Percentiles rank a stretch among this genome's conserved stretches.
Evolutionary conservation across 2,888 invertebrate species (phyloP).

Genomic region (Latrodectus elegans): DNA sequence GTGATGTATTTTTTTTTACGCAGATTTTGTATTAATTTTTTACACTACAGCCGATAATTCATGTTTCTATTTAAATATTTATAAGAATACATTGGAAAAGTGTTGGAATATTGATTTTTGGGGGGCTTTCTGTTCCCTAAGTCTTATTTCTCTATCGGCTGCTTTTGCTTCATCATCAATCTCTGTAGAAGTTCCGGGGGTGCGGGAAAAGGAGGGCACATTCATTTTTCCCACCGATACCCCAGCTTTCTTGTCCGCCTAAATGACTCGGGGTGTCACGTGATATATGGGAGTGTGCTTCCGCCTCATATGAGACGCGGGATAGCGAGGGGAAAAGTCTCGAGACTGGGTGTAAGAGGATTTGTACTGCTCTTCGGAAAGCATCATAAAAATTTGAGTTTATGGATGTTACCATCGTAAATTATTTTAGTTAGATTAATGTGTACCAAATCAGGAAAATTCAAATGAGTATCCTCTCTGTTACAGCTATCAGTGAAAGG

Average conservation of each 20-base stretch:
- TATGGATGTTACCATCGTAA: neutral
- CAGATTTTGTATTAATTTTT: too few relatives aligned
- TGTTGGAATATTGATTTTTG: slow-evolving; percentile 30
- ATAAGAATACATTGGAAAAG: slow-evolving; percentile 18
- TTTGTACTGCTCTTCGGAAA: neutral
- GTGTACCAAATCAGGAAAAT: neutral
- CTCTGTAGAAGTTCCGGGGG: slow-evolving; percentile 38
- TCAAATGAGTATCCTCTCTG: neutral
- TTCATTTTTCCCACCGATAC: slow-evolving; percentile 10
- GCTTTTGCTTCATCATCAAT: slow-evolving; percentile 55
- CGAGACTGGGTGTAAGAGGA: neutral
- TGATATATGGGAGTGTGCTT: slow-evolving; percentile 55
- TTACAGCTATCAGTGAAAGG: too few relatives aligned
- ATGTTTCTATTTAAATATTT: slow-evolving; percentile 40
- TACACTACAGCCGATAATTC: neutral
- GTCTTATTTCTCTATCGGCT: slow-evolving; percentile 57
- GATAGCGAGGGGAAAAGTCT: neutral
- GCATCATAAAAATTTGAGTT: slow-evolving; percentile 1
- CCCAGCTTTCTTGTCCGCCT: slow-evolving; percentile 27
- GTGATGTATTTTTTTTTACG: too few relatives aligned
- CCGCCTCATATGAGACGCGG: slow-evolving; percentile 28
- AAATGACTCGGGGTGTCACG: slow-evolving; percentile 61
- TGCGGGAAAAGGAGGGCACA: neutral
- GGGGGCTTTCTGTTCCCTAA: slow-evolving; percentile 11
- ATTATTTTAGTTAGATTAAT: neutral